Evolutionary conservation across 2,113 vertebrate species (phyloP).

Genomic region (Epinephelus lanceolatus): DNA sequence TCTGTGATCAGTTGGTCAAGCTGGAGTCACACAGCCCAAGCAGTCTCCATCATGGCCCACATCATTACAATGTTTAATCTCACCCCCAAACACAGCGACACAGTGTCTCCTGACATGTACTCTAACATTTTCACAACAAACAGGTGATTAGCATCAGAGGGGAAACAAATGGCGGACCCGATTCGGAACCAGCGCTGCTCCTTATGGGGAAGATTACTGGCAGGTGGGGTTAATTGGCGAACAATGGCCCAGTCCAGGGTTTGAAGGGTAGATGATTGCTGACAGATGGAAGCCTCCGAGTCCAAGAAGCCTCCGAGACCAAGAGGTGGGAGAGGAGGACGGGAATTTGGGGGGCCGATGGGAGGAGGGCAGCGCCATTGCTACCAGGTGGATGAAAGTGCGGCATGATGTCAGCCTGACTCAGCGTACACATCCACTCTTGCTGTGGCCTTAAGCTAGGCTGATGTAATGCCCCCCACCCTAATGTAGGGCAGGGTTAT

Average conservation of each 20-base stretch:
- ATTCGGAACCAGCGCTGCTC: conserved; percentile 71
- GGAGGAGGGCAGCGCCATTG: conserved; percentile 60
- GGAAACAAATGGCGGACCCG: conserved; percentile 81
- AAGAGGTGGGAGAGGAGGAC: conserved; percentile 76
- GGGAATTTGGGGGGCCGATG: conserved; percentile 56
- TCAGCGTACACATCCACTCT: conserved; percentile 72
- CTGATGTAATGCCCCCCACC: conserved; percentile 78
- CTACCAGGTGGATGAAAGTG: conserved; percentile 79
- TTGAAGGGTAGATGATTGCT: conserved; percentile 86
- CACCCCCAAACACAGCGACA: conserved; percentile 56
- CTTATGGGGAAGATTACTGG: conserved; percentile 81
- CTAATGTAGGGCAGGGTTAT: conserved; percentile 29
- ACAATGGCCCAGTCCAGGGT: conserved; percentile 80
- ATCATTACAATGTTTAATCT: conserved; percentile 72
- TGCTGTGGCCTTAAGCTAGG: conserved; percentile 66
- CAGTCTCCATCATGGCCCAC: conserved; percentile 23
- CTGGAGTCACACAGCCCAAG: conserved; percentile 45
- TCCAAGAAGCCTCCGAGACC: conserved; percentile 80
- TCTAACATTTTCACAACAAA: conserved; percentile 79
- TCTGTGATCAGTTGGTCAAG: conserved; percentile 59
- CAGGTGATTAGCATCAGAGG: conserved; percentile 83
- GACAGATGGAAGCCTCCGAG: conserved; percentile 84
- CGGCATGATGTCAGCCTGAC: conserved; percentile 86
- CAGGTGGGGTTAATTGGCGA: conserved; percentile 84
- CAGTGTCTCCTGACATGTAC: conserved; percentile 72